Conservation (phyloP, 2,113 vertebrate species). For the Barbus barbus region DNA sequence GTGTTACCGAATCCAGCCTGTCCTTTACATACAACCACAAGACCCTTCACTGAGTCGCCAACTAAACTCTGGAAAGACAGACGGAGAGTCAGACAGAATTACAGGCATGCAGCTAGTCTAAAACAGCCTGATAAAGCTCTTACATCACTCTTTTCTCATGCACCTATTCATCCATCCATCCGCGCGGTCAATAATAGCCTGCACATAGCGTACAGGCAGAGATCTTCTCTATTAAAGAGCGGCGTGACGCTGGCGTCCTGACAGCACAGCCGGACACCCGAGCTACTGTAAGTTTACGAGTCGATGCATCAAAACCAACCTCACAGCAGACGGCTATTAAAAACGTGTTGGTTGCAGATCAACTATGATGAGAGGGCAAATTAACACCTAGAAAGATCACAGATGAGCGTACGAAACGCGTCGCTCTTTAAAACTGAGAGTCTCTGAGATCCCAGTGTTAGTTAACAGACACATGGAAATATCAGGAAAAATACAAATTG, state of each 20-base stretch:
- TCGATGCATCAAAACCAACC: conserved; percentile 9
- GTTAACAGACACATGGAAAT: neutral
- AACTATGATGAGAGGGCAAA: neutral
- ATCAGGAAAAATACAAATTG: no score
- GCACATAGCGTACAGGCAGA: conserved; percentile 59
- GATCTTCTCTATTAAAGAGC: neutral
- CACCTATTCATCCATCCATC: conserved; percentile 6
- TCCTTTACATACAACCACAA: neutral
- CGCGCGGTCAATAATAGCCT: conserved; percentile 76
- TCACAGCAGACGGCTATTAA: conserved; percentile 3
- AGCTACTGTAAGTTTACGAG: conserved; percentile 18
- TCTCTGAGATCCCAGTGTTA: neutral
- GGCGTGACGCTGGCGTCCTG: neutral
- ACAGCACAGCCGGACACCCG: neutral
- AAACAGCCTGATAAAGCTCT: conserved; percentile 64
- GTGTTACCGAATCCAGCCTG: neutral
- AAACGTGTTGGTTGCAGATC: neutral
- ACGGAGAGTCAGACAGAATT: neutral
- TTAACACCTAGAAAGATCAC: neutral
- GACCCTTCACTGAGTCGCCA: neutral
- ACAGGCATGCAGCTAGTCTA: conserved; percentile 34
- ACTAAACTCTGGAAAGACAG: neutral
- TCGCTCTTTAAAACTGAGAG: neutral
- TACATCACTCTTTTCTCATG: conserved; percentile 63
- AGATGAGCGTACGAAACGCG: neutral